These are phyloP conservation scores for Musca domestica DNA, from an alignment of 1,140 invertebrate species.

Conservation along the genomic window DNA sequence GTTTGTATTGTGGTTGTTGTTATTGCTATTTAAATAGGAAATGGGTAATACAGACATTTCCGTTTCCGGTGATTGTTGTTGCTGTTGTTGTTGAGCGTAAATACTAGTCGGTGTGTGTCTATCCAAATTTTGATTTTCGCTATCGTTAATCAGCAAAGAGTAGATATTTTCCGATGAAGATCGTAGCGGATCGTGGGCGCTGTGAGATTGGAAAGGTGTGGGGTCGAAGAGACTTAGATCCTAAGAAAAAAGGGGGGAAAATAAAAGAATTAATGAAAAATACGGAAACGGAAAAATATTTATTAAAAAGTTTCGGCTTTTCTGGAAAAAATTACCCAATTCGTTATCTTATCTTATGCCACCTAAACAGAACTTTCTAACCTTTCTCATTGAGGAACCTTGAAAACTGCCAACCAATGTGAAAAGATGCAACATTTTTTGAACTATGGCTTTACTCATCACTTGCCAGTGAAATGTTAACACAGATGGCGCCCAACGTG, in stretches of 20 bases:
- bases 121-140: background rate
- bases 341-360: too few relatives aligned
- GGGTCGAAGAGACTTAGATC: slow-evolving; percentile 16
- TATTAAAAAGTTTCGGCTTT: too few relatives aligned
- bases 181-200: background rate
- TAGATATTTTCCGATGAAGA: slow-evolving; percentile 26
- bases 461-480: too few relatives aligned
- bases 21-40: background rate
- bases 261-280: background rate
- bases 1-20: too few relatives aligned
- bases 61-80: slow-evolving; percentile 1
- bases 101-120: too few relatives aligned
- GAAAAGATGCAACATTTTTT: too few relatives aligned
- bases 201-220: slow-evolving; percentile 7
- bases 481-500: too few relatives aligned
- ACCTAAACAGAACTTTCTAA: background rate
- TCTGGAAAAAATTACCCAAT: too few relatives aligned
- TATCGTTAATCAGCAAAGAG: slow-evolving; percentile 22
- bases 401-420: too few relatives aligned
- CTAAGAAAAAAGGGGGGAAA: background rate
- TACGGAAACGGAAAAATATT: too few relatives aligned
- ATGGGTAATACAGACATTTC: slow-evolving; percentile 6
- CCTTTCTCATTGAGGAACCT: background rate
- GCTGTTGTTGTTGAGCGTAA: background rate
- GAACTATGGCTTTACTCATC: too few relatives aligned